Percentiles rank a stretch among this genome's conserved stretches.
Conservation (phyloP, 2,113 vertebrate genomes). For the Tursiops truncatus region DNA sequence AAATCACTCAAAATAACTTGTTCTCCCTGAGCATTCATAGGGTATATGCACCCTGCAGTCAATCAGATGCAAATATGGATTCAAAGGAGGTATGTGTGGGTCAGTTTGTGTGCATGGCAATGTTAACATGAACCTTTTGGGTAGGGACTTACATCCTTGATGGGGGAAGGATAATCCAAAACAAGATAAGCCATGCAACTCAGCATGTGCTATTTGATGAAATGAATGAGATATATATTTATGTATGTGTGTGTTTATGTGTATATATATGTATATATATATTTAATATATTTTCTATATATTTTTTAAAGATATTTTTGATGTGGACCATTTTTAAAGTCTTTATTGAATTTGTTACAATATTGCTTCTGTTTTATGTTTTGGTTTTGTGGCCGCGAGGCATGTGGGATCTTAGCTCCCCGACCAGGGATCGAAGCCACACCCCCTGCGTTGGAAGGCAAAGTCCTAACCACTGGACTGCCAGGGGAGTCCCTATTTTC, state of each 20-base stretch:
- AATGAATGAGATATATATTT: neutral
- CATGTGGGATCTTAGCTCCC: too few relatives aligned
- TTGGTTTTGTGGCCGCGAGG: too few relatives aligned
- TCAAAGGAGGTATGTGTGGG: neutral
- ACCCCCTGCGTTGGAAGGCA: too few relatives aligned
- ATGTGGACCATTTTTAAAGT: too few relatives aligned
- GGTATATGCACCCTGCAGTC: neutral
- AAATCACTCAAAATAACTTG: neutral
- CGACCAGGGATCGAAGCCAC: too few relatives aligned
- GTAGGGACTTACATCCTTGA: neutral
- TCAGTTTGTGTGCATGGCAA: neutral
- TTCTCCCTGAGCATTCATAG: neutral
- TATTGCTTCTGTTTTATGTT: too few relatives aligned
- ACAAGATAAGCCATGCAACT: neutral
- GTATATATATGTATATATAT: neutral
- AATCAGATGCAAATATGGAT: neutral
- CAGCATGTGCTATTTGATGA: neutral
- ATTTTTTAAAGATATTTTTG: neutral
- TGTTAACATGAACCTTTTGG: neutral
- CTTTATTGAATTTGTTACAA: too few relatives aligned
- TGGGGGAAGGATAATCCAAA: neutral
- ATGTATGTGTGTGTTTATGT: neutral
- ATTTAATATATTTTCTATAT: neutral
- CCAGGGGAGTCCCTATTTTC: too few relatives aligned
- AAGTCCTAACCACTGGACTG: rapidly evolving